A percentile compares a stretch with the other conserved stretches of the same genome.
Evolutionary conservation across 2,113 vertebrate genomes (phyloP).

Genomic region (Cinclus cinclus): DNA sequence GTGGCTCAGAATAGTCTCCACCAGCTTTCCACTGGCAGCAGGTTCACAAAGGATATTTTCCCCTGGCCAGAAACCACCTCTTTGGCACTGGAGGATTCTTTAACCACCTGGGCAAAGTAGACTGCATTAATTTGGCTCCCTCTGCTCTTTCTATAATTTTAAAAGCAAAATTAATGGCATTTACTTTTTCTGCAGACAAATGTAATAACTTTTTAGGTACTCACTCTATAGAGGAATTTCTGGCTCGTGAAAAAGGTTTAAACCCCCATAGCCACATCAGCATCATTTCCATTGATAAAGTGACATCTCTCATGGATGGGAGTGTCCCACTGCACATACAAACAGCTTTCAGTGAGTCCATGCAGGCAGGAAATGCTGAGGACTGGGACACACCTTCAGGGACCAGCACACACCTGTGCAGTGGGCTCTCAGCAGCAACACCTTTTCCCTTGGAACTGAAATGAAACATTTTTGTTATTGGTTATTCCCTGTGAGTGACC

Average conservation of each 20-base stretch:
- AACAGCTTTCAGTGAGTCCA: background rate
- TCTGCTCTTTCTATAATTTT: background rate
- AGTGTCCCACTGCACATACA: background rate
- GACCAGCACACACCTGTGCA: background rate
- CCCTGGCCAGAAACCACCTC: background rate
- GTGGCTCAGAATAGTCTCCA: background rate
- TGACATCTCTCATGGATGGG: background rate
- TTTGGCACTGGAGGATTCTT: background rate
- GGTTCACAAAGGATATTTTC: background rate
- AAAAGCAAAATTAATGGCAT: background rate
- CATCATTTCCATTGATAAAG: background rate
- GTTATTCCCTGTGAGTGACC: background rate
- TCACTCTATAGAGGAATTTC: background rate
- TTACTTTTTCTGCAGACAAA: background rate
- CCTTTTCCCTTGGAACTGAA: background rate
- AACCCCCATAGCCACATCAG: fast-evolving
- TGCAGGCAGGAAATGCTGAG: background rate
- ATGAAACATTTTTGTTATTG: background rate
- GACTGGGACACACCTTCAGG: background rate
- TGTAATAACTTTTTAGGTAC: background rate
- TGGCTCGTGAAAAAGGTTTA: background rate
- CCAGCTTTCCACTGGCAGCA: background rate
- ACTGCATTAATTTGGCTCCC: background rate
- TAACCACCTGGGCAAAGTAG: background rate
- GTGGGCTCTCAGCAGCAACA: background rate